Base-by-base conservation (phyloP, 2,113 vertebrate genomes). In the Acrocephalus arundinaceus region DNA sequence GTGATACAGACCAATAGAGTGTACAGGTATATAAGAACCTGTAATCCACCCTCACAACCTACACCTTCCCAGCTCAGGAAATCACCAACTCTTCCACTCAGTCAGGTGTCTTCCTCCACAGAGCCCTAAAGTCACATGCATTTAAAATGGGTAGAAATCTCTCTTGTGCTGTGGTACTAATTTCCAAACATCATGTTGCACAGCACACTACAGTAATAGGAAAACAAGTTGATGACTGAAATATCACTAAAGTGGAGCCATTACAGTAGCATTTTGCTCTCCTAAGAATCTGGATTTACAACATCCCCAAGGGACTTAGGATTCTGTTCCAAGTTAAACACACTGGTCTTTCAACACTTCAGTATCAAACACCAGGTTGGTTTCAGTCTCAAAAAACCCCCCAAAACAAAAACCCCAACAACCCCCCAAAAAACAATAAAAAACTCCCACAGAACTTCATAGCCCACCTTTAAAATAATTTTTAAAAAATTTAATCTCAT, bases 361-460 rank as follows among this genome's bases (percentile, higher is more conserved):
- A 13, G 67, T 92, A 97, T 95, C 57, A 11, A 94, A 95, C 97
- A 97, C 96, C 96, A 98, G 97, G 94, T 37, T 98, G 97, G 54
- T 95, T 97, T 97, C 78, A 92, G 31, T 68, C 48, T 74, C 45
- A 61, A 86, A 73, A 68, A 75, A 54, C 17, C 2, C 1, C 10
- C 15, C 2, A 37, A 33, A 31, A 1, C 10, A 25, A 88, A 63
- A 27, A 22, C 2, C 6, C 17, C n/a, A 12, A 6, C 35, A 41
- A 19, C 6, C 15, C 5, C 14, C 37, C 3, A 5, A n/a, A 20
- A 39, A 41, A 14, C 3, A 66, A 33, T 8, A 9, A 15, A 28
- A 33, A 57, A 9, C 0, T 2, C 9, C 48, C 41, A 73, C 5
- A 71, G 37, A 79, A 54, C 10, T 52, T 76, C 62, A 88, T 63